These are phyloP conservation scores for Choristoneura fumiferana DNA, from an alignment of 1,140 invertebrate species.

Conservation along the genomic window DNA sequence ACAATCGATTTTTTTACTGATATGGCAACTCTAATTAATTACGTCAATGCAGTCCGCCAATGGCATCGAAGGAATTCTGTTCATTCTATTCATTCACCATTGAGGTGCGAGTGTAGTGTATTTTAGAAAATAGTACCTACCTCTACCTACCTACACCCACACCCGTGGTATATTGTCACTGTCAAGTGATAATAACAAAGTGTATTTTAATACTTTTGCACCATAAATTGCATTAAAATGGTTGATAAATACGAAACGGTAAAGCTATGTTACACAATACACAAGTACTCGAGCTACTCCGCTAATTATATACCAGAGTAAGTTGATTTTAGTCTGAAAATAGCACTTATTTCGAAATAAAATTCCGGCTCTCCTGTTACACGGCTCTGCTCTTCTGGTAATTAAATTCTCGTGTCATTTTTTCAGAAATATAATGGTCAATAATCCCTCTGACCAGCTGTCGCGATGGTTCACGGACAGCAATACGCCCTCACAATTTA, in stretches of 20 bases:
- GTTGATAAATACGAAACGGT: conserved; percentile 69
- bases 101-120: no score
- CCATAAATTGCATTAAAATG: conserved; percentile 49
- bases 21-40: background rate
- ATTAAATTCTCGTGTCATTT: conserved; percentile 13
- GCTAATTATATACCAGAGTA: conserved; percentile 87
- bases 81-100: no score
- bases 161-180: background rate
- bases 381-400: conserved; percentile 27
- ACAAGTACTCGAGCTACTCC: conserved; percentile 86
- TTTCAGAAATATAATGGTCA: conserved; percentile 90
- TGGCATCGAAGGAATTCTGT: background rate
- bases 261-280: conserved; percentile 83
- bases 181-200: conserved; percentile 19
- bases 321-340: conserved; percentile 58
- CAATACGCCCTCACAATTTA: conserved; percentile 90
- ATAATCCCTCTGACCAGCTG: conserved; percentile 89
- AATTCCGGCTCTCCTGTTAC: background rate
- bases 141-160: no score
- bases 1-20: background rate
- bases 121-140: no score
- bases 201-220: conserved; percentile 8
- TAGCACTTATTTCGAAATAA: conserved; percentile 1
- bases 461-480: conserved; percentile 95
- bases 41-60: no score